A percentile compares a stretch with the other conserved stretches of the same genome.
Evolutionary conservation across 2,113 vertebrate genomes (phyloP).

Genomic region (Myotis brandtii): DNA sequence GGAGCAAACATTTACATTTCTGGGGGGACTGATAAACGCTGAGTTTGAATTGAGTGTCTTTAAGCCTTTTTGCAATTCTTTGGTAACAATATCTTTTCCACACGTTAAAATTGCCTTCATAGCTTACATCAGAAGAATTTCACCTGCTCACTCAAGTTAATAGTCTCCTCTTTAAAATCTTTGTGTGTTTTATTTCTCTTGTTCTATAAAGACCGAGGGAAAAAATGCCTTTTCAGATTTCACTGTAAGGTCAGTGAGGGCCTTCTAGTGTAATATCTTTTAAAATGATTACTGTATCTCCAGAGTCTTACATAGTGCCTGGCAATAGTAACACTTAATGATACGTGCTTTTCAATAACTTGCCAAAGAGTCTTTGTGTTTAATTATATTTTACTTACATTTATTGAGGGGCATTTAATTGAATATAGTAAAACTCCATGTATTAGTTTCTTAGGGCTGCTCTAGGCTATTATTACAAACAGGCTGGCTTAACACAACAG

Average conservation of each 20-base stretch:
- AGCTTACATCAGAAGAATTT: constrained; percentile 15
- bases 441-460: neutral
- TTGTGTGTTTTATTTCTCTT: constrained; percentile 15
- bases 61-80: constrained; percentile 73
- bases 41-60: constrained; percentile 73
- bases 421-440: neutral
- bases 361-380: neutral
- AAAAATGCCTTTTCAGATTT: neutral
- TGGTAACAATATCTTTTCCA: constrained; percentile 71
- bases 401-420: constrained; percentile 31
- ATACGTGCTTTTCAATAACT: neutral
- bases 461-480: neutral
- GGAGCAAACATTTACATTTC: constrained; percentile 28
- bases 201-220: neutral
- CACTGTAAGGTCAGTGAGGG: neutral
- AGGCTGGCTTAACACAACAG: neutral
- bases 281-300: neutral
- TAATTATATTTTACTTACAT: neutral
- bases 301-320: neutral
- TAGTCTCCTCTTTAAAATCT: neutral
- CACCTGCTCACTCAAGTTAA: neutral
- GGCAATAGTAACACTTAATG: neutral
- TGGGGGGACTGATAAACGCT: constrained; percentile 57
- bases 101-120: constrained; percentile 57
- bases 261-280: neutral